These are phyloP conservation scores for Lycophotia porphyrea DNA, from an alignment of 2,888 invertebrate genomes.

Conservation along the genomic window DNA sequence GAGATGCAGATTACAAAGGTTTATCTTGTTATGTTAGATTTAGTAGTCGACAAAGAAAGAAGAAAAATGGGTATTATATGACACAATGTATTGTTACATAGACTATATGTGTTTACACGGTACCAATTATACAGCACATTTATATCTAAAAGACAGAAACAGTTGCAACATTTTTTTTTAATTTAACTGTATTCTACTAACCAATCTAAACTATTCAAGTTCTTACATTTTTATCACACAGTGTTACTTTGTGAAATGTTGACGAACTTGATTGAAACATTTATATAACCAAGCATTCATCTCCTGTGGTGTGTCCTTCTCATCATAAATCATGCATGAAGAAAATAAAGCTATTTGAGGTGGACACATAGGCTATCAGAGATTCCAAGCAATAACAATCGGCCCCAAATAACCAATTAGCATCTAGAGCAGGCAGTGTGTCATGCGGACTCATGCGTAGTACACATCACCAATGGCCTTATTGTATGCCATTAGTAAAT, in stretches of 20 bases:
- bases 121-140: background rate
- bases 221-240: background rate
- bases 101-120: background rate
- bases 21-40: conserved; percentile 39
- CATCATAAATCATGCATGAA: conserved; percentile 10
- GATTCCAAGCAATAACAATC: conserved; percentile 21
- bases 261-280: background rate
- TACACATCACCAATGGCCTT: conserved; percentile 47
- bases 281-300: background rate
- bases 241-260: background rate
- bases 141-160: no score
- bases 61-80: background rate
- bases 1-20: conserved; percentile 23
- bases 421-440: conserved; percentile 30
- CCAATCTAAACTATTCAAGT: background rate
- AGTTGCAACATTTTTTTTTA: background rate
- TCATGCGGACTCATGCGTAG: no score
- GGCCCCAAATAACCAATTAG: conserved; percentile 47
- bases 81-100: background rate
- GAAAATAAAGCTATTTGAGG: background rate
- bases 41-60: conserved; percentile 5
- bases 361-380: conserved; percentile 5
- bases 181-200: background rate
- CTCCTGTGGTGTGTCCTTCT: background rate
- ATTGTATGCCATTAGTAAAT: conserved; percentile 38